Evolutionary conservation across 2,888 invertebrate genomes (phyloP).

Genomic region (Eilema griseolum): DNA sequence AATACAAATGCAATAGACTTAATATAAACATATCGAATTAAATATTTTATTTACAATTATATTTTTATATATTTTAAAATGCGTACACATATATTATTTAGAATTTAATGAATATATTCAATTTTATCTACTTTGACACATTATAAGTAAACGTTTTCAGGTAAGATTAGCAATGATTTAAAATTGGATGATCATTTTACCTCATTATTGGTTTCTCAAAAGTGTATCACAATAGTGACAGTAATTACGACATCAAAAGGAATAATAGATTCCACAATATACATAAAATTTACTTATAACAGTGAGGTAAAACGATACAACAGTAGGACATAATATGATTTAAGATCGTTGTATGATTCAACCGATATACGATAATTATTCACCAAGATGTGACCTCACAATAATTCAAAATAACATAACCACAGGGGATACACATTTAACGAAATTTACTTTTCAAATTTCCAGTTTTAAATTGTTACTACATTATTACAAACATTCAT

Average conservation of each 20-base stretch:
- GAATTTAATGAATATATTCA: constrained; percentile 69
- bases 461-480: constrained; percentile 40
- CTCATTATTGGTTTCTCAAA: constrained; percentile 55
- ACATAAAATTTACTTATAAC: constrained; percentile 44
- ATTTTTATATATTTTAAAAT: constrained; percentile 61
- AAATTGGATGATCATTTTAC: constrained; percentile 52
- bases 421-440: constrained; percentile 34
- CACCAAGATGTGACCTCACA: constrained; percentile 27
- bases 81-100: constrained; percentile 69
- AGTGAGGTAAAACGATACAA: constrained; percentile 57
- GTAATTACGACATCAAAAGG: constrained; percentile 59
- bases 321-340: constrained; percentile 33
- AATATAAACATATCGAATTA: constrained; percentile 64
- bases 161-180: constrained; percentile 45
- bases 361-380: constrained; percentile 28
- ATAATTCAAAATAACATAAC: constrained; percentile 32
- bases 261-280: constrained; percentile 55
- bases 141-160: constrained; percentile 46
- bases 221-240: constrained; percentile 66
- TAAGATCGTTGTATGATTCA: constrained; percentile 64
- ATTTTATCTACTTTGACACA: constrained; percentile 68
- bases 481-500: constrained; percentile 39
- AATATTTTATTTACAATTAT: constrained; percentile 75
- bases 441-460: constrained; percentile 25
- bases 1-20: constrained; percentile 74